Base-by-base conservation (phyloP, 2,113 vertebrate species). In the Mustela nigripes region DNA sequence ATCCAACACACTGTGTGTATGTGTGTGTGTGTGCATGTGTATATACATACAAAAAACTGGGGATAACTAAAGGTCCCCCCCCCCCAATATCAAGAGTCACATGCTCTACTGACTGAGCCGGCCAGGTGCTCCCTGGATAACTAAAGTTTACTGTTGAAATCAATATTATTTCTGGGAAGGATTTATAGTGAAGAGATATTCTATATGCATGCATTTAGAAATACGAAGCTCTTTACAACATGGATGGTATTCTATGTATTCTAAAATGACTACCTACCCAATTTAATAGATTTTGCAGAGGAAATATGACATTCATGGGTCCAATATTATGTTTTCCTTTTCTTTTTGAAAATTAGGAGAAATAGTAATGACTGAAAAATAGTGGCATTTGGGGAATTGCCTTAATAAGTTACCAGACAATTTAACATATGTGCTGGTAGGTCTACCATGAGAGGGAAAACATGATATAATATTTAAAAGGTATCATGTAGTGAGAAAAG, bases 261-360 rank as follows among this genome's bases (percentile, higher is more conserved):
- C 92, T 58, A 22, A 89, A 86, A 82, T 87, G 5, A 1, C 71
- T 56, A 63, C 2, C 19, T 65, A 60, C 26, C n/a, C 33, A 91
- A 39, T 81, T 90, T 62, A 86, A 93, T 48, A 74, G 31, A 74
- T 76, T 82, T 95, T 73, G 28, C 8, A 83, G 42, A 87, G 45
- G 48, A 93, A 83, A 88, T 79, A 50, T 11, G 53, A 62, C 71
- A 91, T 63, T 65, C n/a, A 39, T 24, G 15, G 31, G 56, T 88
- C 14, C 9, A 11, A 24, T 69, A 86, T 78, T 86, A 82, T 56
- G 39, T 58, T 89, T 86, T 31, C 31, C 3, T 28, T 85, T 94
- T 91, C 5, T 15, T 82, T 42, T 89, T 89, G 50, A 81, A 89
- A 89, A 93, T 56, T 82, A 82, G 60, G 60, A 86, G 19, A 76